Percentiles rank a stretch among this genome's conserved stretches.
These are phyloP conservation scores for Etheostoma spectabile DNA, from an alignment of 2,113 vertebrate genomes.

Conservation along the genomic window DNA sequence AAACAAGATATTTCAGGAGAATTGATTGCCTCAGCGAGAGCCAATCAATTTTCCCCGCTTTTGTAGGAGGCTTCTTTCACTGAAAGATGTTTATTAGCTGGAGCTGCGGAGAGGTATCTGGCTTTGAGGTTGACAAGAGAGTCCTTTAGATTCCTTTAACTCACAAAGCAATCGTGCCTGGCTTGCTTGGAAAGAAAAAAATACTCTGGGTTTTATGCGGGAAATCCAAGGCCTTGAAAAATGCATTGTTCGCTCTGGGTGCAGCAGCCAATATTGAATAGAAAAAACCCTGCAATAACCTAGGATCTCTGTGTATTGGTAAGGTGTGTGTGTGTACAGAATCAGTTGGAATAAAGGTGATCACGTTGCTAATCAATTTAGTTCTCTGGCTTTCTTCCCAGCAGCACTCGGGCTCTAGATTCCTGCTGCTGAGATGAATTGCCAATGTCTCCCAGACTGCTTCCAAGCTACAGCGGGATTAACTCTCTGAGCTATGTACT, in stretches of 20 bases:
- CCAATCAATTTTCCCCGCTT: conserved; percentile 13
- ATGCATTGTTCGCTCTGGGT: conserved; percentile 15
- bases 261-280: conserved; percentile 25
- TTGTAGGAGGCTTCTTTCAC: conserved; percentile 1
- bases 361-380: conserved; percentile 64
- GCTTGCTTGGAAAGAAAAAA: background rate
- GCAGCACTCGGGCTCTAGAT: conserved; percentile 25
- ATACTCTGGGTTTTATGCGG: conserved; percentile 32
- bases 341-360: conserved; percentile 42
- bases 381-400: conserved; percentile 47
- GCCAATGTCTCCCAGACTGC: conserved; percentile 9
- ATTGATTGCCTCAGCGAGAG: conserved; percentile 12
- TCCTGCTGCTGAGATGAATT: conserved; percentile 25
- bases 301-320: conserved; percentile 18
- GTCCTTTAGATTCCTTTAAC: conserved; percentile 28
- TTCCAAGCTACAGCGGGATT: conserved; percentile 30
- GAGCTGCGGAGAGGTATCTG: conserved; percentile 5
- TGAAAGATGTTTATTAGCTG: conserved; percentile 14
- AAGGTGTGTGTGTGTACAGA: background rate
- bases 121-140: background rate
- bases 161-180: conserved; percentile 24
- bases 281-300: conserved; percentile 43
- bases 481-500: background rate
- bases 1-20: background rate
- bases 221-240: conserved; percentile 56